These are phyloP conservation scores for Andrena trimmerana DNA, from an alignment of 2,888 invertebrate species.

Conservation along the genomic window DNA sequence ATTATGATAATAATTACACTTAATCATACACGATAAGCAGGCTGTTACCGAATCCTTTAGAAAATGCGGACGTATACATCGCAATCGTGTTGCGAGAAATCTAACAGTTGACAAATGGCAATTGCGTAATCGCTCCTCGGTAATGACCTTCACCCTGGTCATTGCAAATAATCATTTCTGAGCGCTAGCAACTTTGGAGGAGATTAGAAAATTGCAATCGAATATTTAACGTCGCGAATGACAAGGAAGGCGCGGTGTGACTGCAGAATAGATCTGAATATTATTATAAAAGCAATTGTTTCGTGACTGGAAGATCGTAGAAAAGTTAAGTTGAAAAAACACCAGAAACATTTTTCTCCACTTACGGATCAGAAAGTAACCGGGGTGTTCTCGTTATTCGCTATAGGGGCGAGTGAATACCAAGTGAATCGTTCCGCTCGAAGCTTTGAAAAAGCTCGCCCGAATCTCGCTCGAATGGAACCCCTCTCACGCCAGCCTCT, in stretches of 20 bases:
- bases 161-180: neutral
- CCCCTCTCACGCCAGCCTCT: constrained; percentile 31
- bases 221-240: neutral
- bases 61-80: constrained; percentile 9
- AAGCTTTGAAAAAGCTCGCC: neutral
- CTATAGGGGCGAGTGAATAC: neutral
- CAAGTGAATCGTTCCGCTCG: neutral
- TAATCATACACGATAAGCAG: neutral
- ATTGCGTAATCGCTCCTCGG: constrained; percentile 27
- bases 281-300: neutral
- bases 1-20: neutral
- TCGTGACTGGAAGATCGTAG: neutral
- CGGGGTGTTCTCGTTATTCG: neutral
- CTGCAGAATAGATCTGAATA: neutral
- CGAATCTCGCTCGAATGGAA: neutral
- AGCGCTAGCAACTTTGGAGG: neutral
- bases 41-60: neutral
- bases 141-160: constrained; percentile 11
- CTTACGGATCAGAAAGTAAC: neutral
- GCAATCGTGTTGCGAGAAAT: neutral
- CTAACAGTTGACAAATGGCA: neutral
- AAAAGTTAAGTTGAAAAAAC: neutral
- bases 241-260: neutral
- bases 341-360: neutral
- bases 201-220: neutral